These are phyloP conservation scores for Acanthopagrus latus DNA, from an alignment of 2,797 vertebrate genomes.

Conservation along the genomic window DNA sequence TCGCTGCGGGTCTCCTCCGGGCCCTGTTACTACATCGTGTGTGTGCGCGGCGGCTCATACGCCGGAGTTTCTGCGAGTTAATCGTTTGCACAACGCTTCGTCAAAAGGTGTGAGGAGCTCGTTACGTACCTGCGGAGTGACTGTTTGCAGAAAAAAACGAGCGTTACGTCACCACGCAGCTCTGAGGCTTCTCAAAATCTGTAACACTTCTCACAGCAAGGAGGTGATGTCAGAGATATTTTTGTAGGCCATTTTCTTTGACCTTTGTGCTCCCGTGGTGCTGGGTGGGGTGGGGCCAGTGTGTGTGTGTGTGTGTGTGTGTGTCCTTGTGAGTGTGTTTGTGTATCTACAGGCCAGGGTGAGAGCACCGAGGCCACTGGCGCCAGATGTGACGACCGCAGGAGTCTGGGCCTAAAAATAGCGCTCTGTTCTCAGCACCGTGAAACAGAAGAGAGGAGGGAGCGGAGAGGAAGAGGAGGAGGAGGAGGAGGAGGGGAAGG, in stretches of 20 bases:
- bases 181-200: conserved; percentile 44
- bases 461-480: conserved; percentile 16
- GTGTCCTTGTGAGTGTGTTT: conserved; percentile 48
- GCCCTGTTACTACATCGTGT: conserved; percentile 50
- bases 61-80: not conserved
- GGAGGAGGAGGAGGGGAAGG: conserved; percentile 50
- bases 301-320: conserved; percentile 42
- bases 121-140: conserved; percentile 57
- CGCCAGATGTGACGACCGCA: conserved; percentile 89
- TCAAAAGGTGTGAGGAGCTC: conserved; percentile 40
- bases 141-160: conserved; percentile 46
- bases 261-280: conserved; percentile 77
- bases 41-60: conserved; percentile 29
- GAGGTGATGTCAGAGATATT: conserved; percentile 80
- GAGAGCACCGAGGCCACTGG: conserved; percentile 82
- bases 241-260: conserved; percentile 67
- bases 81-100: conserved; percentile 34
- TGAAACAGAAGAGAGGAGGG: conserved; percentile 72
- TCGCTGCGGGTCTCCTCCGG: conserved; percentile 55
- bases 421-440: conserved; percentile 84
- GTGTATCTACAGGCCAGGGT: conserved; percentile 77
- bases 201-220: conserved; percentile 47
- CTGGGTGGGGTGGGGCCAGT: conserved; percentile 63
- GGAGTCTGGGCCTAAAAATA: conserved; percentile 88
- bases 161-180: conserved; percentile 51